Percentiles rank a stretch among this genome's conserved stretches.
These are phyloP conservation scores for Agrenia bidenticulata DNA, from an alignment of 2,888 invertebrate genomes.

Conservation along the genomic window DNA sequence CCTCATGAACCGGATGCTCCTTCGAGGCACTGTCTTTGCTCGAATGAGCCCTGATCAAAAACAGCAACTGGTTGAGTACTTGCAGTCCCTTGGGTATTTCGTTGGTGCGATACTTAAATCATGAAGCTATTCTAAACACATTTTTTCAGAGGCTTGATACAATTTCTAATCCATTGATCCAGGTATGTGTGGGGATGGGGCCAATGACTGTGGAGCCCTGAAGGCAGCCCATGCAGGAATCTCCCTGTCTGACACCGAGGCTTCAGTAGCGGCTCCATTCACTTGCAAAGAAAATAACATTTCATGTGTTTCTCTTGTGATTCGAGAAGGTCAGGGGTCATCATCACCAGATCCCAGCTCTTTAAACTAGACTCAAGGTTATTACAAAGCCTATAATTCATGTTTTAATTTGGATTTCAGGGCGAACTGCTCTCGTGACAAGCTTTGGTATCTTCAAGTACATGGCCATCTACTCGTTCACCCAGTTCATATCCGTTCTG, in stretches of 20 bases:
- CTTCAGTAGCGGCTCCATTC: conserved; percentile 91
- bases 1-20: conserved; percentile 62
- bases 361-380: too few relatives aligned
- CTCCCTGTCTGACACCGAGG: conserved; percentile 67
- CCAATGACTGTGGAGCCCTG: conserved; percentile 59
- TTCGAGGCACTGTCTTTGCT: conserved; percentile 84
- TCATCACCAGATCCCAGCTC: too few relatives aligned
- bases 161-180: conserved; percentile 52
- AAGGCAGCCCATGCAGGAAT: conserved; percentile 59
- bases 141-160: too few relatives aligned
- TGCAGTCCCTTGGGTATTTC: conserved; percentile 82
- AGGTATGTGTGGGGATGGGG: conserved; percentile 60
- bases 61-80: conserved; percentile 81
- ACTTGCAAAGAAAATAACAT: conserved; percentile 83
- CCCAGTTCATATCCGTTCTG: conserved; percentile 87
- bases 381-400: too few relatives aligned
- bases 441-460: conserved; percentile 97
- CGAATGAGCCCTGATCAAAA: conserved; percentile 95
- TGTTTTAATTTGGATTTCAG: conserved; percentile 65
- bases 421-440: conserved; percentile 84
- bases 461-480: conserved; percentile 93
- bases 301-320: conserved; percentile 74
- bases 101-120: conserved; percentile 66
- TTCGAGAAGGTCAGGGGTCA: conserved; percentile 56
- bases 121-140: too few relatives aligned